Evolutionary conservation across 2,113 vertebrate genomes (phyloP).

Genomic region (Sinosuthora webbiana): DNA sequence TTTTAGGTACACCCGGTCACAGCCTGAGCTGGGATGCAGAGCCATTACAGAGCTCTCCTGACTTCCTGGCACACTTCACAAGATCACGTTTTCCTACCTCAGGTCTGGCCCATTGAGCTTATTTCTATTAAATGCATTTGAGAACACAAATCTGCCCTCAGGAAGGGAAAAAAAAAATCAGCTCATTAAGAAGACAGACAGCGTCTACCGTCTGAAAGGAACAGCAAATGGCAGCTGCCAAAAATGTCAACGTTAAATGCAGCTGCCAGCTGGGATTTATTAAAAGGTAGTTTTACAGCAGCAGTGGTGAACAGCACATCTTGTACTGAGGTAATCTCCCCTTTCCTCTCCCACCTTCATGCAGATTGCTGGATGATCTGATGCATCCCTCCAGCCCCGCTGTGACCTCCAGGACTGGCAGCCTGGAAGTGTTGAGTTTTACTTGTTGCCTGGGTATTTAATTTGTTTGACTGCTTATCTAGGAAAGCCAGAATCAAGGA

Average conservation of each 20-base stretch:
- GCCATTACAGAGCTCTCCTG: rapidly evolving
- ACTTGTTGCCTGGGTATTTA: neutral
- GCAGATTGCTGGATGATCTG: neutral
- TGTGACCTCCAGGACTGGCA: neutral
- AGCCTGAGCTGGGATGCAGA: neutral
- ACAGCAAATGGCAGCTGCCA: constrained; percentile 58
- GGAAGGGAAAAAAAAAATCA: neutral
- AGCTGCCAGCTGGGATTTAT: constrained; percentile 53
- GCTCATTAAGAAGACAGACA: constrained; percentile 56
- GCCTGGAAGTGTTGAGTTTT: neutral
- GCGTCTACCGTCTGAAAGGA: constrained; percentile 36
- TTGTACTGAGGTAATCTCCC: neutral
- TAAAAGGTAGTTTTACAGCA: constrained; percentile 32
- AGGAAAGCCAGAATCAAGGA: neutral
- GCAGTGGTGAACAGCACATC: neutral
- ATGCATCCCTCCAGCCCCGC: neutral
- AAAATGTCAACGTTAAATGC: constrained; percentile 26
- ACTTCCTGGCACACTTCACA: neutral
- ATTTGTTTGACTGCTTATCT: neutral
- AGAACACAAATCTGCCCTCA: constrained; percentile 28
- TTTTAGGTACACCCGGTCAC: rapidly evolving
- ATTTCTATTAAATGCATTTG: neutral
- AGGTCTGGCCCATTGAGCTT: constrained; percentile 7
- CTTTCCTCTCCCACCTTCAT: neutral
- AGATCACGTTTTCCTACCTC: neutral